Conservation (phyloP, 1,140 invertebrate genomes). For the Heliconius nattereri region DNA sequence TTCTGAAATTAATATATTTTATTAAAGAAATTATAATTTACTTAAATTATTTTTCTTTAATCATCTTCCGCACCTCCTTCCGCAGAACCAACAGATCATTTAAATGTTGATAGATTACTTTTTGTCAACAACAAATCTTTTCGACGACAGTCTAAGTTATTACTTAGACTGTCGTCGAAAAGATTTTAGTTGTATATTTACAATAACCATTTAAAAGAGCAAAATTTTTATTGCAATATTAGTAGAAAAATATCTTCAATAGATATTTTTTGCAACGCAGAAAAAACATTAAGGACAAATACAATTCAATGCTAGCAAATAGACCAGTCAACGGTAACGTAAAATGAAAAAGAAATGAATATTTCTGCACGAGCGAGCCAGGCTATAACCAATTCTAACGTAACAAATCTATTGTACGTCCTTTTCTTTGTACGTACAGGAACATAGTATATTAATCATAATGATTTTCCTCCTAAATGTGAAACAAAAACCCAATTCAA, state of each 20-base stretch:
- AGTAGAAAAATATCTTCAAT: background rate
- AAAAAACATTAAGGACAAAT: constrained; percentile 1
- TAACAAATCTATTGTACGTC: background rate
- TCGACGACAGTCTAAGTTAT: background rate
- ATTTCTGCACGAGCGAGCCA: constrained; percentile 23
- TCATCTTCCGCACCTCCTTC: too few species aligned
- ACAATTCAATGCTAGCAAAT: constrained; percentile 16
- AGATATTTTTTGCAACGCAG: background rate
- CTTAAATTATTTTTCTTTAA: too few species aligned
- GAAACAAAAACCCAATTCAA: too few species aligned
- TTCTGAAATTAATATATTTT: too few species aligned
- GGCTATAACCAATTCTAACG: constrained; percentile 21
- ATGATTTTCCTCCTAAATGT: background rate
- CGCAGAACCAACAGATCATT: too few species aligned
- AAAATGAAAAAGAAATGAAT: constrained; percentile 23
- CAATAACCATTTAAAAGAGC: background rate
- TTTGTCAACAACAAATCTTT: background rate
- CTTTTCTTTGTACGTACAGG: background rate
- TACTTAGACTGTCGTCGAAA: too few species aligned
- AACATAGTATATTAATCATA: background rate
- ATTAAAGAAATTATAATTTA: too few species aligned
- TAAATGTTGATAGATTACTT: too few species aligned
- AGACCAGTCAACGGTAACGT: constrained; percentile 20
- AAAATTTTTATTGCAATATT: background rate
- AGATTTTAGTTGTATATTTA: too few species aligned